Percentiles rank a stretch among this genome's conserved stretches.
Evolutionary conservation across 2,113 vertebrate genomes (phyloP).

Genomic region (Choloepus hoffmanni): DNA sequence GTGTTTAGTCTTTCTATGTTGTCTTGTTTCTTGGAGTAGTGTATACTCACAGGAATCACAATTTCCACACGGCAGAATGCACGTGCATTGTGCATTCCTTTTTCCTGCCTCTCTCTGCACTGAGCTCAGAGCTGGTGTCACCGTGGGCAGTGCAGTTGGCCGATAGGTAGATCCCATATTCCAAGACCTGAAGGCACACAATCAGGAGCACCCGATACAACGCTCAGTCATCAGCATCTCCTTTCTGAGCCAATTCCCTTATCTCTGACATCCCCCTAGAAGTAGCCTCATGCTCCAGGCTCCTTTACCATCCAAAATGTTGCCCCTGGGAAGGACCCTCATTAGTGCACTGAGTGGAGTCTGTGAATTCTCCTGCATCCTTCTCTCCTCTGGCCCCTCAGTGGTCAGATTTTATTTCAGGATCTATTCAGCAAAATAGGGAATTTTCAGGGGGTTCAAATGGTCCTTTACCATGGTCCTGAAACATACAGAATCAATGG

Average conservation of each 20-base stretch:
- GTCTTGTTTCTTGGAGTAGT: too few species aligned
- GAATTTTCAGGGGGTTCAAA: neutral
- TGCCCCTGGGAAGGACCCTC: neutral
- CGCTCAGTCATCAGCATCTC: neutral
- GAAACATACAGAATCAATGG: neutral
- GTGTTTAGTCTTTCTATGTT: neutral
- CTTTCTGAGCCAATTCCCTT: neutral
- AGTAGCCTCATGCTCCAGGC: fast-evolving
- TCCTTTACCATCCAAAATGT: too few species aligned
- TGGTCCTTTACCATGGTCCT: neutral
- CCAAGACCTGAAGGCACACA: neutral
- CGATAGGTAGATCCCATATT: neutral
- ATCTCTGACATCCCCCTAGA: neutral
- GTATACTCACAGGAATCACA: neutral
- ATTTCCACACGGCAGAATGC: neutral
- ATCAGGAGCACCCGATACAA: neutral
- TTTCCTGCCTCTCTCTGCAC: neutral
- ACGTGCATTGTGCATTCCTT: neutral
- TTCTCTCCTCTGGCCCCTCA: neutral
- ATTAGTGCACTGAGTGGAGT: neutral
- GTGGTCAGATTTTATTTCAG: neutral
- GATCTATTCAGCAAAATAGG: neutral
- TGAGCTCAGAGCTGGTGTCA: neutral
- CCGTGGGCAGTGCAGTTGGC: neutral
- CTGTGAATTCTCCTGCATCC: neutral